Evolutionary conservation across 2,113 vertebrate species (phyloP).

Genomic region (Leuciscus idus): DNA sequence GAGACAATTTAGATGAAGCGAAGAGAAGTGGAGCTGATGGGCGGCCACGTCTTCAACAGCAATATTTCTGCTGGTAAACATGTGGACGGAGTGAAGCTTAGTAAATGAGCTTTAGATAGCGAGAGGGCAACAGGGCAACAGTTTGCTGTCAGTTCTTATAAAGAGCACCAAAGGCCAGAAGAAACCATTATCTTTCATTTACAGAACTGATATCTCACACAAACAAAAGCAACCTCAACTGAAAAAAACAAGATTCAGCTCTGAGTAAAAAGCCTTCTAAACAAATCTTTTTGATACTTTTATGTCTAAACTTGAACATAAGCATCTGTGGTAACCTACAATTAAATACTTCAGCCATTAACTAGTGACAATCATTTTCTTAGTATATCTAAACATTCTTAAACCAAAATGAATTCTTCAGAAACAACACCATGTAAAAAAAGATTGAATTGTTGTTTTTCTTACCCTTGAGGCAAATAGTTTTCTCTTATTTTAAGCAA

Average conservation of each 20-base stretch:
- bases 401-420: not conserved
- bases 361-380: not conserved
- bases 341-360: not conserved
- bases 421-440: too few relatives aligned
- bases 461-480: too few relatives aligned
- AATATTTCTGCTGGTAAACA: conserved; percentile 19
- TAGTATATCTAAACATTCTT: not conserved
- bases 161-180: conserved; percentile 2
- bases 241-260: not conserved
- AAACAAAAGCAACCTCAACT: not conserved
- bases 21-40: not conserved
- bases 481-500: too few relatives aligned
- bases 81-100: not conserved
- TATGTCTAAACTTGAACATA: not conserved
- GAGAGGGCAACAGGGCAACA: not conserved
- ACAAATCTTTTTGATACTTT: not conserved
- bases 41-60: not conserved
- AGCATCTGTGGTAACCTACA: not conserved
- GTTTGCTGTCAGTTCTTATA: not conserved
- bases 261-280: not conserved
- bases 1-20: conserved; percentile 6
- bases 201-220: not conserved
- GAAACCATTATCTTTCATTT: not conserved
- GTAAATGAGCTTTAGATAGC: not conserved
- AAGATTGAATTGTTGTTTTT: too few relatives aligned